A percentile compares a stretch with the other conserved stretches of the same genome.
phyloP scores from a whole-genome alignment of 2,113 vertebrate species.

The Orthonyx spaldingii region DNA sequence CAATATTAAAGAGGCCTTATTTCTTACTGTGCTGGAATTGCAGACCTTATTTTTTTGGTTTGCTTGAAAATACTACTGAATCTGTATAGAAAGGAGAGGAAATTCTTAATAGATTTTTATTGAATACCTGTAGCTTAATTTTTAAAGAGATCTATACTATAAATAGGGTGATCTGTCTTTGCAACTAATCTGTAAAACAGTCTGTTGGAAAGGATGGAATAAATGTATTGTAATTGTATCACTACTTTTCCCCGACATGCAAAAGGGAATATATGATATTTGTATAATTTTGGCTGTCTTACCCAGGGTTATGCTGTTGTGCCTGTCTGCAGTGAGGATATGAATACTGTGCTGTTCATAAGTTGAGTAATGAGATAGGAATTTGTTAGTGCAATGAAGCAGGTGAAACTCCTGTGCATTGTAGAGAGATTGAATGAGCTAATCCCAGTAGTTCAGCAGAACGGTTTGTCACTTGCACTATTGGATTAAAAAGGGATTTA shows the following conservation, averaged over 20 bases:
- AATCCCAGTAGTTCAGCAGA: neutral
- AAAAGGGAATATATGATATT: slow-evolving; percentile 68
- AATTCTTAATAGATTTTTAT: slow-evolving; percentile 77
- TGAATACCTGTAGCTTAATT: slow-evolving; percentile 75
- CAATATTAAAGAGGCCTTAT: slow-evolving; percentile 92
- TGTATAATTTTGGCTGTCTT: slow-evolving; percentile 76
- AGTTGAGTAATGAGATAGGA: slow-evolving; percentile 58
- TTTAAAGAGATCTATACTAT: slow-evolving; percentile 80
- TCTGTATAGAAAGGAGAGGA: slow-evolving; percentile 85
- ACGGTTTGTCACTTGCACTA: slow-evolving; percentile 72
- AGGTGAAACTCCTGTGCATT: slow-evolving; percentile 56
- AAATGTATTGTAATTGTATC: slow-evolving; percentile 63
- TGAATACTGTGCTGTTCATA: slow-evolving; percentile 68
- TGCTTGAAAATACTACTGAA: slow-evolving; percentile 95
- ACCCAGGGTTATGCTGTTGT: slow-evolving; percentile 85
- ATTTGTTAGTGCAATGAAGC: slow-evolving; percentile 39
- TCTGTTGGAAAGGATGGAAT: slow-evolving; percentile 57
- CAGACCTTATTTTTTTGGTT: slow-evolving; percentile 73
- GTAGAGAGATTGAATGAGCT: neutral
- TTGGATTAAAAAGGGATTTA: slow-evolving; percentile 70
- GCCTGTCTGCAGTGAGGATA: slow-evolving; percentile 81
- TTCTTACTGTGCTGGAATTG: slow-evolving; percentile 87
- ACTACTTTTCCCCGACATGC: slow-evolving; percentile 51
- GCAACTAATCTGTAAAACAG: slow-evolving; percentile 76
- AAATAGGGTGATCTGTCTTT: slow-evolving; percentile 77